A percentile compares a stretch with the other conserved stretches of the same genome.
Conservation (phyloP, 2,888 invertebrate genomes). For the Limnephilus lunatus region DNA sequence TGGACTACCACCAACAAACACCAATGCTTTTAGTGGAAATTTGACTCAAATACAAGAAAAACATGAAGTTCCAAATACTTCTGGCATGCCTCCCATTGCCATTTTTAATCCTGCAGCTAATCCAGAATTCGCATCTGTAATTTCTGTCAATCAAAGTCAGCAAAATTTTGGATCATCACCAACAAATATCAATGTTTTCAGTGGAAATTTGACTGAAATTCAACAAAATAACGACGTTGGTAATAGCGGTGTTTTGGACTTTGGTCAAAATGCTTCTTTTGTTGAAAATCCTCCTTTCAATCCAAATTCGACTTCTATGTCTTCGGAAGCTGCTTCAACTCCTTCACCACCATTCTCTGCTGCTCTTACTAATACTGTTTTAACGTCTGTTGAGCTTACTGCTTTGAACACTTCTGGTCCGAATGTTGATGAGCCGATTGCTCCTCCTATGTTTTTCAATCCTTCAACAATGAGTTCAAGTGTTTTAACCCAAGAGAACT, state of each 20-base stretch:
- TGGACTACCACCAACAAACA: neutral
- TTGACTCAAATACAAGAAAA: neutral
- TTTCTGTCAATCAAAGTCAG: neutral
- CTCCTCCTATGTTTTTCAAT: constrained; percentile 39
- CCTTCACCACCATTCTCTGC: neutral
- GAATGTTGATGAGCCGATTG: neutral
- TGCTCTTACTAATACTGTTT: neutral
- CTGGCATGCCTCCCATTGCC: neutral
- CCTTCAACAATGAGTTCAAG: constrained; percentile 11
- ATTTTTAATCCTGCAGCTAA: constrained; percentile 25
- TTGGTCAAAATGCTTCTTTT: neutral
- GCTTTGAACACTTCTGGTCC: neutral
- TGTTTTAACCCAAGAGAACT: neutral
- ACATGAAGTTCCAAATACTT: neutral
- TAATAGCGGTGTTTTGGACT: neutral
- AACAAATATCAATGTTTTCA: neutral
- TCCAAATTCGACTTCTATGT: neutral
- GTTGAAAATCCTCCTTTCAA: constrained; percentile 8
- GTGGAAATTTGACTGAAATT: neutral
- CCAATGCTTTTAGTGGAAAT: neutral
- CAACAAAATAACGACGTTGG: neutral
- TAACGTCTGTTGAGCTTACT: neutral
- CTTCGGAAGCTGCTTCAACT: neutral
- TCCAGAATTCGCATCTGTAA: neutral
- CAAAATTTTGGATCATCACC: neutral